These are phyloP conservation scores for Sebastes cheni DNA, from an alignment of 2,797 vertebrate genomes.

Conservation along the genomic window DNA sequence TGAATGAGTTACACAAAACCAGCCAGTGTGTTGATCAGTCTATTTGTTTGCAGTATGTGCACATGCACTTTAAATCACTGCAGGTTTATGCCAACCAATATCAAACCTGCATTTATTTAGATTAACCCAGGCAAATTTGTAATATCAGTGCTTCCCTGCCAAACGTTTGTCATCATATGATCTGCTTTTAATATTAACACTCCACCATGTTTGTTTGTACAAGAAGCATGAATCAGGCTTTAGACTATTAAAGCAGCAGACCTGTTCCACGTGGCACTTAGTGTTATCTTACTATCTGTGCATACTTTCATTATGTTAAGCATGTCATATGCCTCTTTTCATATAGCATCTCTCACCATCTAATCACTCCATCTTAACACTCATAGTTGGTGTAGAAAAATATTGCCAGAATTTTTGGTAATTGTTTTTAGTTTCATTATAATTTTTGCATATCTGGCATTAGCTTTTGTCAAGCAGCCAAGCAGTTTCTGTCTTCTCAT, in stretches of 20 bases:
- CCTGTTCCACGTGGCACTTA: too few species aligned
- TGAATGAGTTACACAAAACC: not conserved
- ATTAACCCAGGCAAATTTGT: too few species aligned
- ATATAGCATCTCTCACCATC: not conserved
- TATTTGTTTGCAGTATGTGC: too few species aligned
- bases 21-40: not conserved
- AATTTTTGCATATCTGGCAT: not conserved
- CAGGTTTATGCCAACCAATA: too few species aligned
- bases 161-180: too few species aligned
- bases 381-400: not conserved
- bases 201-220: accelerated
- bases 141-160: too few species aligned
- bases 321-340: not conserved
- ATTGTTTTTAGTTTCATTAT: not conserved
- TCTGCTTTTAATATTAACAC: too few species aligned
- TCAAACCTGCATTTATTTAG: too few species aligned
- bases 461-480: not conserved
- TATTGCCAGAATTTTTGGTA: not conserved
- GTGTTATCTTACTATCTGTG: not conserved
- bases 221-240: not conserved
- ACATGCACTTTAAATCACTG: too few species aligned
- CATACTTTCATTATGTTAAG: not conserved
- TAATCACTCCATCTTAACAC: not conserved
- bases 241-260: too few species aligned
- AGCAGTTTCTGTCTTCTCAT: not conserved